Evolutionary conservation across 2,888 invertebrate species (phyloP), one percentile per base, ranked within the genome.

Genomic region (Seladonia tumulorum): DNA sequence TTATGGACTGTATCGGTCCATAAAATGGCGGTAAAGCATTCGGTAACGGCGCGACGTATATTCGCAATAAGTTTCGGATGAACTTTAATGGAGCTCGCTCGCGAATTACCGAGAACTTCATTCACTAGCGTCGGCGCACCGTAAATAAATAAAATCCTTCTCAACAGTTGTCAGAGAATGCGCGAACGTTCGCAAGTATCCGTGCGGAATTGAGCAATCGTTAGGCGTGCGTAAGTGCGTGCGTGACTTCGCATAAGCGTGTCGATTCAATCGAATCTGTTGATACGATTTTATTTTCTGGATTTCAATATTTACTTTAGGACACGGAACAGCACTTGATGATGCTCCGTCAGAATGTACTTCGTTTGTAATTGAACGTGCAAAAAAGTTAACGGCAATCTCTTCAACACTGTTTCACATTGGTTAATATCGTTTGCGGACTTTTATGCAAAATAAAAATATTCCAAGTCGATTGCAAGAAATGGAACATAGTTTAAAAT

Each of bases 81-180:
- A 72, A 68, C 81, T 77, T 86, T 86, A 83, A 82, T 85, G 83
- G 79, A 79, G 86, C 81, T 79, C 77, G 72, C 84, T 70, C 76
- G 75, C 72, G 75, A 86, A 89, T 88, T 85, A 74, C 70, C 73
- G 71, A 47, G 80, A 89, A 79, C 53, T 76, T 90, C 87, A 88
- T 91, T 91, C 83, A 89, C 77, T 80, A 82, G 66, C 79, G 79
- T 35, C 76, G 75, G 75, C 77, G 63, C 82, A 76, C 74, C 49
- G 80, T 89, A 91, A 91, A 91, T 91, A 91, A 92, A 91, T 92
- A 89, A 89, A 87, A 86, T 83, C 82, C 71, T 79, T 57, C 79
- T 84, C 79, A 87, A 88, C 89, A 80, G 89, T 89, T 87, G 85
- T 87, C 77, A 78, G 87, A 81, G 91, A 91, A 92, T 91, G 92